Evolutionary conservation across 2,113 vertebrate species (phyloP).

Genomic region (Ploceus nigricollis): DNA sequence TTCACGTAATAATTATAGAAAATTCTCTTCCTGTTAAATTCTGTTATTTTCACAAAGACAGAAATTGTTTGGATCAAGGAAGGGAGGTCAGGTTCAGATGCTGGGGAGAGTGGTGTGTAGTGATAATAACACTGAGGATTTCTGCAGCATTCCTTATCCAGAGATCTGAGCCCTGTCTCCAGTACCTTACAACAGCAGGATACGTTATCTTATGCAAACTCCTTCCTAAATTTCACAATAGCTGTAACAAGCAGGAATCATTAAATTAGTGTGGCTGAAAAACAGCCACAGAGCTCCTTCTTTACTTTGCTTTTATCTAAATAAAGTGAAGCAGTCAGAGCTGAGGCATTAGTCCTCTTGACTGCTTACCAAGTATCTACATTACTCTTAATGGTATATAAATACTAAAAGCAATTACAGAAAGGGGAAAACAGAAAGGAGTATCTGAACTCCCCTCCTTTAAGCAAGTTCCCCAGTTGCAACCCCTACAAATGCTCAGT

Average conservation of each 20-base stretch:
- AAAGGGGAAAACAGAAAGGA: not conserved
- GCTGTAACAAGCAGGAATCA: conserved; percentile 54
- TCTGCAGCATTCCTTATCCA: conserved; percentile 47
- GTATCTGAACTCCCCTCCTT: not conserved
- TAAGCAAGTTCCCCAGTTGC: not conserved
- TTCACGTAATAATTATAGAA: not conserved
- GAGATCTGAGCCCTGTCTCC: conserved; percentile 46
- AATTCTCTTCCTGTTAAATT: conserved; percentile 10
- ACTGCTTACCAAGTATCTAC: not conserved
- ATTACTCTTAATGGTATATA: not conserved
- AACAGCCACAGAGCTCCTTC: not conserved
- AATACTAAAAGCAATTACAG: not conserved
- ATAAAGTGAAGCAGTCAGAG: not conserved
- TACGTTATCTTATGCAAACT: conserved; percentile 64
- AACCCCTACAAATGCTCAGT: conserved; percentile 15
- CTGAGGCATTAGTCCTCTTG: not conserved
- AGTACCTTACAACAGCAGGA: conserved; percentile 54
- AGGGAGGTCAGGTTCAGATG: conserved; percentile 56
- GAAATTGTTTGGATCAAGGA: conserved; percentile 1
- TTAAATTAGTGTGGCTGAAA: conserved; percentile 35
- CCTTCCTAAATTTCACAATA: conserved; percentile 68
- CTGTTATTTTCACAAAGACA: not conserved
- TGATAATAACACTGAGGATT: conserved; percentile 10
- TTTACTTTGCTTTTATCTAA: not conserved
- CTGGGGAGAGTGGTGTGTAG: conserved; percentile 7